Percentiles rank a stretch among this genome's conserved stretches.
Conservation (phyloP, 2,797 vertebrate species). For the Sebastes oblongus region DNA sequence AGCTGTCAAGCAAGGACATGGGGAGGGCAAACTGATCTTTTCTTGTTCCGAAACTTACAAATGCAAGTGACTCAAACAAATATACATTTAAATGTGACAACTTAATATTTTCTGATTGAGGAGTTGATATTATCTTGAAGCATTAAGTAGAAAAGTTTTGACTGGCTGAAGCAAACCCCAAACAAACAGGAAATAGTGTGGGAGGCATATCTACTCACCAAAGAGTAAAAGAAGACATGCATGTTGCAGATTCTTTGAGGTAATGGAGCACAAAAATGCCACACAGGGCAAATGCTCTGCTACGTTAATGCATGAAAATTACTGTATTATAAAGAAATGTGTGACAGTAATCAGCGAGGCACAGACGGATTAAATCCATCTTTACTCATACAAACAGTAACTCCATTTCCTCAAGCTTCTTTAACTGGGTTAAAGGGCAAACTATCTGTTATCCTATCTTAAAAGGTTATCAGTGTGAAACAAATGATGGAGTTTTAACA, state of each 20-base stretch:
- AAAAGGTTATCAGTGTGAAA: conserved; percentile 10
- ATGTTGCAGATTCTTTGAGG: conserved; percentile 38
- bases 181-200: conserved; percentile 78
- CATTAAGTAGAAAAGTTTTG: conserved; percentile 6
- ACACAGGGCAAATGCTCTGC: conserved; percentile 4
- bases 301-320: background rate
- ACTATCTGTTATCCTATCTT: conserved; percentile 4
- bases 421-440: conserved; percentile 27
- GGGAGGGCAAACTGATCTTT: background rate
- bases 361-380: background rate
- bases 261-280: conserved; percentile 22
- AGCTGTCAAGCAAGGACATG: conserved; percentile 24
- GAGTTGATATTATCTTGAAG: conserved; percentile 1
- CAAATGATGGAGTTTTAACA: conserved; percentile 15
- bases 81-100: background rate
- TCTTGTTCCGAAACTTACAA: background rate
- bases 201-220: conserved; percentile 64
- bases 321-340: background rate
- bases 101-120: background rate
- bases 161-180: conserved; percentile 64
- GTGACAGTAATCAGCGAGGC: background rate
- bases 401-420: background rate
- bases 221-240: conserved; percentile 53
- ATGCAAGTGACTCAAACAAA: background rate
- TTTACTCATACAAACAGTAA: background rate